phyloP scores from a whole-genome alignment of 2,888 invertebrate species.

The Cosmia pyralina region DNA sequence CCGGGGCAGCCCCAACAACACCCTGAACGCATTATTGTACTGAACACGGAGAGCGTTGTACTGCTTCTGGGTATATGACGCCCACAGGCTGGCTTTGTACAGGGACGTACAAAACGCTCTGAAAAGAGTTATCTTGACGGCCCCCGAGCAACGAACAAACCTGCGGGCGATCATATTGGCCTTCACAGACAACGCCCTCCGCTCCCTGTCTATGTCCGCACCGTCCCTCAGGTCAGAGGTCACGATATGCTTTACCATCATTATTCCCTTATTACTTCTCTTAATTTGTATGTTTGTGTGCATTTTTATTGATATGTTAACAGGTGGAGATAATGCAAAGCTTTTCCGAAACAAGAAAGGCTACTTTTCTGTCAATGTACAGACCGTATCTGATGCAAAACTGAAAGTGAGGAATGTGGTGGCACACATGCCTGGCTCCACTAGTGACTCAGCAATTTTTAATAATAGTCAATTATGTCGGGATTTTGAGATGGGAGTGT shows the following conservation, averaged over 20 bases:
- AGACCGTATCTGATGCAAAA: constrained; percentile 30
- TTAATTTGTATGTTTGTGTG: background rate
- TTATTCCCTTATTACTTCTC: background rate
- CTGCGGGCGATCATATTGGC: too few relatives aligned
- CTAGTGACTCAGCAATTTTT: constrained; percentile 14
- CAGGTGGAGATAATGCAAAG: constrained; percentile 32
- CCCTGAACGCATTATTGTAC: too few relatives aligned
- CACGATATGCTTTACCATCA: background rate
- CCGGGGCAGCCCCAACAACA: too few relatives aligned
- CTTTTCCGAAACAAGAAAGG: constrained; percentile 36
- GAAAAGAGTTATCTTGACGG: too few relatives aligned
- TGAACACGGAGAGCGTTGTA: too few relatives aligned
- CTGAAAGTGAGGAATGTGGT: constrained; percentile 23
- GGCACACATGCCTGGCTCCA: constrained; percentile 24
- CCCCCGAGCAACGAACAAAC: too few relatives aligned
- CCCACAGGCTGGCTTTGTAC: too few relatives aligned
- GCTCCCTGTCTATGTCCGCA: too few relatives aligned
- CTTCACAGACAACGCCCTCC: too few relatives aligned
- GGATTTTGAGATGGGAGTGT: constrained; percentile 25
- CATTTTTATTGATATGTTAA: background rate
- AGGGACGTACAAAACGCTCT: too few relatives aligned
- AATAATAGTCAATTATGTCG: constrained; percentile 21
- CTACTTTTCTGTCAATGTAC: constrained; percentile 38
- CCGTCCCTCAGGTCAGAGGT: too few relatives aligned
- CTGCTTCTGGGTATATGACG: too few relatives aligned